phyloP scores from a whole-genome alignment of 2,888 invertebrate genomes.

The Eupithecia centaureata region DNA sequence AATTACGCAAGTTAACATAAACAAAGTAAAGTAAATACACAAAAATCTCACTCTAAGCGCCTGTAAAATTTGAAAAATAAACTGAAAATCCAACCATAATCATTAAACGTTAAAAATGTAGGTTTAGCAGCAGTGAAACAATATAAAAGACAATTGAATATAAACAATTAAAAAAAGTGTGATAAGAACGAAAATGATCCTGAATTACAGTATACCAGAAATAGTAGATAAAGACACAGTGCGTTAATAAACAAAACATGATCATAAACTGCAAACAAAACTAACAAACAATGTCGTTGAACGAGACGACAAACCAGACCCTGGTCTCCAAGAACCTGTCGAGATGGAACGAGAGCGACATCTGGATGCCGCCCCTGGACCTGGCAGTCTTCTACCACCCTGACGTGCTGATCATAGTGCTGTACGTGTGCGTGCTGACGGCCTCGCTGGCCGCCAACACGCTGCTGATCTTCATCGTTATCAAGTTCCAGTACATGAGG shows the following conservation, averaged over 20 bases:
- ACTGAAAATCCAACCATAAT: no score
- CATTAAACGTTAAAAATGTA: no score
- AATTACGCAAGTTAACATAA: no score
- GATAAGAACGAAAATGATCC: no score
- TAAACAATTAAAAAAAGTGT: no score
- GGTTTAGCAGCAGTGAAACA: no score
- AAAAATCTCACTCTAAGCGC: no score
- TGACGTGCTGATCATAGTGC: conserved; percentile 82
- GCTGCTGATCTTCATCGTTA: conserved; percentile 87
- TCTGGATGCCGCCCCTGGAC: conserved; percentile 58
- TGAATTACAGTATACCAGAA: no score
- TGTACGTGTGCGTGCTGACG: conserved; percentile 86
- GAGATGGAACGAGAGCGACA: conserved; percentile 39
- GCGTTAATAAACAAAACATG: neutral
- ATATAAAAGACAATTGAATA: no score
- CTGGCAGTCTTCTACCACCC: conserved; percentile 74
- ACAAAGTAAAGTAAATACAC: no score
- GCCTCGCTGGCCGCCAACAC: conserved; percentile 87
- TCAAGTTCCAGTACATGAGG: conserved; percentile 89
- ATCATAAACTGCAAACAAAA: neutral
- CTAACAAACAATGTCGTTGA: conserved; percentile 19
- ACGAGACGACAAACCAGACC: conserved; percentile 21
- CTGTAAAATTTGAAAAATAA: no score
- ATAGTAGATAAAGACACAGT: neutral
- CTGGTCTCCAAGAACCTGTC: conserved; percentile 38